Conservation (phyloP, 2,113 vertebrate genomes). For the Pelvicachromis taeniatus region DNA sequence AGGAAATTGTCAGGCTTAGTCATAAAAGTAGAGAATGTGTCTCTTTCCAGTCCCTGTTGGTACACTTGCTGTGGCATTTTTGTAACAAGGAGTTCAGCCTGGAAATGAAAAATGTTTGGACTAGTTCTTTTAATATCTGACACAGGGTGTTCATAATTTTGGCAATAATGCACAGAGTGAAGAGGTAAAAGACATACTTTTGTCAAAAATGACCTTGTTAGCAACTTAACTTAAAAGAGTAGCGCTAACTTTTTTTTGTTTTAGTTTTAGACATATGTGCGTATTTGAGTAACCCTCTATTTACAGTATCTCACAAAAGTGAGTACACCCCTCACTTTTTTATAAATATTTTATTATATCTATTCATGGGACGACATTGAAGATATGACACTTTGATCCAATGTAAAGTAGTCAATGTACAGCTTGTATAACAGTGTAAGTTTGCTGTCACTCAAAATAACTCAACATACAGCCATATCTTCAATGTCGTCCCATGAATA, state of each 20-base stretch:
- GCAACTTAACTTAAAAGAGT: not conserved
- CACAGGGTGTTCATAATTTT: not conserved
- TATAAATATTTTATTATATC: too few species aligned
- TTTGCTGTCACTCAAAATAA: too few species aligned
- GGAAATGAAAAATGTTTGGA: not conserved
- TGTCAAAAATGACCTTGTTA: not conserved
- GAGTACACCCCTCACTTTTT: too few species aligned
- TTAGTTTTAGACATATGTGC: not conserved
- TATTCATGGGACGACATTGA: too few species aligned
- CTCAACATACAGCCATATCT: too few species aligned
- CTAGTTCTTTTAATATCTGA: not conserved
- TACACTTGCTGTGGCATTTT: not conserved
- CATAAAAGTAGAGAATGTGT: not conserved
- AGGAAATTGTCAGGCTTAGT: not conserved
- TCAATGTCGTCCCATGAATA: too few species aligned
- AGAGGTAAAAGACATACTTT: not conserved
- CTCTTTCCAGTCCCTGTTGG: not conserved
- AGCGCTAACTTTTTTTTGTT: not conserved
- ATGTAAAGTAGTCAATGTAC: too few species aligned
- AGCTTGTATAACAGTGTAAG: too few species aligned
- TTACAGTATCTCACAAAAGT: not conserved
- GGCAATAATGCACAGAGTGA: not conserved
- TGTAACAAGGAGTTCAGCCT: not conserved
- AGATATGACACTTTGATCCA: too few species aligned
- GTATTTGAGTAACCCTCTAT: not conserved